These are phyloP conservation scores for Fistularia commersonii DNA, from an alignment of 2,797 vertebrate genomes.

Conservation along the genomic window DNA sequence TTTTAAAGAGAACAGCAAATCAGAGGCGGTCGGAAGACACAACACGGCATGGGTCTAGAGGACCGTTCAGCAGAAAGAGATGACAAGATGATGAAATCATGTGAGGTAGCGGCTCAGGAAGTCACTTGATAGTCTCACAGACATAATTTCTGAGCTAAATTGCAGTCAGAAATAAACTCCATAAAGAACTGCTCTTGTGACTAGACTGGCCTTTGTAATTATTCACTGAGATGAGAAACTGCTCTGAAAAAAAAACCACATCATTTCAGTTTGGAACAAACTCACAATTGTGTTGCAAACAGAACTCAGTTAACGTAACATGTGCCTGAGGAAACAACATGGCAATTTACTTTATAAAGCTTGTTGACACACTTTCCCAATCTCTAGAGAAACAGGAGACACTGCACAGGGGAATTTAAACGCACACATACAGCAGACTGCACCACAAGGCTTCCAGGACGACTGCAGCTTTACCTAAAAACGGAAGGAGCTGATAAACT, in stretches of 20 bases:
- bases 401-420: conserved; percentile 13
- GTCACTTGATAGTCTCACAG: conserved; percentile 1
- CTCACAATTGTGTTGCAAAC: too few relatives aligned
- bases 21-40: too few relatives aligned
- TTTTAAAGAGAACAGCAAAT: too few relatives aligned
- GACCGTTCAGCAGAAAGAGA: too few relatives aligned
- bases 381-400: conserved; percentile 14
- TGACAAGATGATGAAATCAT: conserved; percentile 26
- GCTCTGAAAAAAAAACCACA: not conserved
- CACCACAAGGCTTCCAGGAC: conserved; percentile 12
- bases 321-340: not conserved
- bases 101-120: conserved; percentile 34
- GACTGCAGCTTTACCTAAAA: conserved; percentile 17
- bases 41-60: too few relatives aligned
- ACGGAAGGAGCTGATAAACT: conserved; percentile 1
- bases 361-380: not conserved
- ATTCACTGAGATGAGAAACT: too few relatives aligned
- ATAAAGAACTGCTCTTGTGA: conserved; percentile 27
- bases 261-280: too few relatives aligned
- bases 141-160: conserved; percentile 6
- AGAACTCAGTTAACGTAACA: not conserved
- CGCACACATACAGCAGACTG: not conserved
- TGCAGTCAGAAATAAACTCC: conserved; percentile 2
- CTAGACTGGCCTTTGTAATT: conserved; percentile 20
- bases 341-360: conserved; percentile 4